Base-by-base conservation (phyloP, 2,888 invertebrate species). In the Agonum fuliginosum region DNA sequence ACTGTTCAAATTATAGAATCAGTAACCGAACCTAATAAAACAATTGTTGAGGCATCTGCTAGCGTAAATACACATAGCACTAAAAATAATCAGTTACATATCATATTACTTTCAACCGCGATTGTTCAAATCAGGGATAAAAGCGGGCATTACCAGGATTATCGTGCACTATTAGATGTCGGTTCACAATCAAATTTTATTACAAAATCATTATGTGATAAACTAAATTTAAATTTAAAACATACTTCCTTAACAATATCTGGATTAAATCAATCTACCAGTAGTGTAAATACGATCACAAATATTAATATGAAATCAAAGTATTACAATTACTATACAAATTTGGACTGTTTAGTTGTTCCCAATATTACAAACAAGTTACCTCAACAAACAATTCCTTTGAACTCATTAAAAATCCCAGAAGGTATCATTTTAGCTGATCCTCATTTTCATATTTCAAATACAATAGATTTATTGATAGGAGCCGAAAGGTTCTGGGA, bases 171-270 rank as follows among this genome's bases (percentile, higher is more conserved):
- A 14, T 24, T 78, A 27, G 78, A 78, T 22, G 43, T 41, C 8
- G 62, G 62, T 5, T 71, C 78, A 1, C 78, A 78, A 19, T 72
- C 78, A 17, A 78, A 73, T 27, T 78, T 78, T 14, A 72, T 78
- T n/a, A 46, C 62, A 3, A 10, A 43, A 4, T 22, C 24, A 1
- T 34, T 78, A 6, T 22, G 14, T n/a, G 37, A 72, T 0, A 72
- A 34, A 65, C 19, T 73, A 6, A 24, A 24, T 4, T n/a, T 76
- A 2, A 46, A 22, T 19, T 14, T 41, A 10, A 78, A 37, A 2
- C 12, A 48, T 2, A 19, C 54, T 34, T 8, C 20, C 3, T 14
- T 51, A 22, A 14, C 24, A 5, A 46, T 62, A 72, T 43, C 51
- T 4, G 71, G 71, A 3, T 37, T 78, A 8, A 78, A 17, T 27